phyloP scores from a whole-genome alignment of 2,797 vertebrate species.

The Arnoldichthys spilopterus region DNA sequence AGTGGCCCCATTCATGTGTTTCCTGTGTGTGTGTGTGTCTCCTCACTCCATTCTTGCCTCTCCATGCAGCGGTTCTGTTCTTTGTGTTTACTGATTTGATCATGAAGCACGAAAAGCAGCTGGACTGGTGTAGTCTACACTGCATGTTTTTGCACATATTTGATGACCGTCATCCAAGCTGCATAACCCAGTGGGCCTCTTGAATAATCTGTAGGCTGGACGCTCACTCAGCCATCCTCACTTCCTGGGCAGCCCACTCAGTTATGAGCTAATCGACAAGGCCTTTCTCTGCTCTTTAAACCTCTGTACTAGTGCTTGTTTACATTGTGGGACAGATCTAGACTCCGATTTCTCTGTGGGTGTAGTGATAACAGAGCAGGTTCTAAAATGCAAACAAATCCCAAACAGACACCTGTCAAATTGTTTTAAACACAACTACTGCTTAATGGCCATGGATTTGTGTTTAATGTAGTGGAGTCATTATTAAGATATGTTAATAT shows the following conservation, averaged over 20 bases:
- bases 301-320: constrained; percentile 1
- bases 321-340: neutral
- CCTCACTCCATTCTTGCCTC: constrained; percentile 11
- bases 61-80: constrained; percentile 1
- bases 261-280: constrained; percentile 34
- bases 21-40: constrained; percentile 55
- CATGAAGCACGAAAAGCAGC: constrained; percentile 1
- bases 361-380: too few species aligned
- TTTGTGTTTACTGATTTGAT: constrained; percentile 25
- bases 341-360: neutral
- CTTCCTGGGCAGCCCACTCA: constrained; percentile 31
- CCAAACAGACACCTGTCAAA: too few species aligned
- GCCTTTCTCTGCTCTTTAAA: neutral
- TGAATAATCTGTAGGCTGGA: constrained; percentile 37
- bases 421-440: neutral
- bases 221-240: constrained; percentile 31
- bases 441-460: too few species aligned
- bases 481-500: too few species aligned
- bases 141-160: constrained; percentile 11
- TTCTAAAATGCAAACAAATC: neutral
- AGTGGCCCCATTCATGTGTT: constrained; percentile 71
- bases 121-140: neutral
- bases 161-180: constrained; percentile 10
- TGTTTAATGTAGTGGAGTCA: neutral
- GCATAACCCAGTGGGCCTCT: neutral